A percentile compares a stretch with the other conserved stretches of the same genome.
Conservation (phyloP, 2,797 vertebrate species). For the Lepilemur septentrionalis region DNA sequence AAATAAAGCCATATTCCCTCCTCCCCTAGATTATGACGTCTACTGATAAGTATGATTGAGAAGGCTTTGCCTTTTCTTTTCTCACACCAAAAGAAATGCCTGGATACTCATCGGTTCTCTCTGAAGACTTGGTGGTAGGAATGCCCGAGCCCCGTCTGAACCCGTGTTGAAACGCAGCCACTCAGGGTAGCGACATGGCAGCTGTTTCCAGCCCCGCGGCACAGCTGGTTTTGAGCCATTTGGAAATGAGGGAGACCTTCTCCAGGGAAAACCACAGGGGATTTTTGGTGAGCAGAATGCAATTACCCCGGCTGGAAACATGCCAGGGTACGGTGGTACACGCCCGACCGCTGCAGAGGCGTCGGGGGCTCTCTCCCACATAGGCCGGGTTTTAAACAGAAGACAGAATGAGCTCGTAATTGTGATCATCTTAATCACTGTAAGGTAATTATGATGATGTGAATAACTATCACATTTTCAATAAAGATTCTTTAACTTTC, state of each 20-base stretch:
- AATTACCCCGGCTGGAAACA: conserved; percentile 65
- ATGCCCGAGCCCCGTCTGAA: background rate
- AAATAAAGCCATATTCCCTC: background rate
- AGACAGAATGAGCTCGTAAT: conserved; percentile 21
- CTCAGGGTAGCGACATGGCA: conserved; percentile 11
- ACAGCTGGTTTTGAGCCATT: conserved; percentile 50
- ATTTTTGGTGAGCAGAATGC: conserved; percentile 69
- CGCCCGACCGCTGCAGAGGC: conserved; percentile 1
- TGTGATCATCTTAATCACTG: background rate
- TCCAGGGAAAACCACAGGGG: conserved; percentile 61
- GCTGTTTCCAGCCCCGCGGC: background rate
- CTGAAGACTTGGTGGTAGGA: background rate
- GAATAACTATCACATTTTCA: background rate
- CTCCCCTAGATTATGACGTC: background rate
- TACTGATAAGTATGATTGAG: background rate
- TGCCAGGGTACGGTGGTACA: conserved; percentile 51
- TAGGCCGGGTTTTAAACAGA: conserved; percentile 51
- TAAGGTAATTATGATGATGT: background rate
- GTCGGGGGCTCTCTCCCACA: conserved; percentile 43
- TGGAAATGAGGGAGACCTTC: conserved; percentile 60
- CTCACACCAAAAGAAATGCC: background rate
- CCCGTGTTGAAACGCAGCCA: background rate
- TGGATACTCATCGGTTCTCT: background rate
- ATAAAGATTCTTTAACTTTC: background rate
- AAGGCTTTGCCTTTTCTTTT: background rate